Evolutionary conservation across 2,888 invertebrate species (phyloP).

Genomic region (Cosmopolites sordidus): DNA sequence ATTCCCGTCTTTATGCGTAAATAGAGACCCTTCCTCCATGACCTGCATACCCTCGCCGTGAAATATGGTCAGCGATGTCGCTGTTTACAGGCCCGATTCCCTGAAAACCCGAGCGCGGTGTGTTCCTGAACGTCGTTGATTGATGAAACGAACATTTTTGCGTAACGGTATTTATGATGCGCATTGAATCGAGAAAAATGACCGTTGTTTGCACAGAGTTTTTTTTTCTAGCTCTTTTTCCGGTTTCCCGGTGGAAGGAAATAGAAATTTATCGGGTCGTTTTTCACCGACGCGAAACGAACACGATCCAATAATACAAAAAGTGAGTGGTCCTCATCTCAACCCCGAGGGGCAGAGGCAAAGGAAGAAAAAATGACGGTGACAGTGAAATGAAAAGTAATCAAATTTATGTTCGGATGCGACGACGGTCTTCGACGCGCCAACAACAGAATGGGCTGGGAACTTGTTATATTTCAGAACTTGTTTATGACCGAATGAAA

Average conservation of each 20-base stretch:
- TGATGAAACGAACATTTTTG: not conserved
- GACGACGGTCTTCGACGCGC: no score
- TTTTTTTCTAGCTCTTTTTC: not conserved
- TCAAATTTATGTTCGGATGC: not conserved
- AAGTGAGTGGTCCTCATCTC: not conserved
- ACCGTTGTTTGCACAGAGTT: no score
- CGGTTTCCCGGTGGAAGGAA: not conserved
- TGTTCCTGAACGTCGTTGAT: no score
- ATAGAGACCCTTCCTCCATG: no score
- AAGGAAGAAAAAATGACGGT: not conserved
- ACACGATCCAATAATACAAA: no score
- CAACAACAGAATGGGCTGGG: no score
- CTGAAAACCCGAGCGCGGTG: no score
- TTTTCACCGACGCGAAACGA: no score
- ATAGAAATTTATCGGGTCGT: no score
- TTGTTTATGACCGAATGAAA: no score
- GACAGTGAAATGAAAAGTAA: not conserved
- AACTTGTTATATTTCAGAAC: no score
- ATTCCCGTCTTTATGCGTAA: not conserved
- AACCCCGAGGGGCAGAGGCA: not conserved
- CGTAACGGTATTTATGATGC: no score
- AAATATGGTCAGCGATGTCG: slow-evolving; percentile 1
- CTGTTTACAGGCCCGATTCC: not conserved
- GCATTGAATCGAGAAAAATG: not conserved
- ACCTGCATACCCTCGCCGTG: not conserved